phyloP scores from a whole-genome alignment of 1,140 invertebrate species.

The Hyles vespertilio region DNA sequence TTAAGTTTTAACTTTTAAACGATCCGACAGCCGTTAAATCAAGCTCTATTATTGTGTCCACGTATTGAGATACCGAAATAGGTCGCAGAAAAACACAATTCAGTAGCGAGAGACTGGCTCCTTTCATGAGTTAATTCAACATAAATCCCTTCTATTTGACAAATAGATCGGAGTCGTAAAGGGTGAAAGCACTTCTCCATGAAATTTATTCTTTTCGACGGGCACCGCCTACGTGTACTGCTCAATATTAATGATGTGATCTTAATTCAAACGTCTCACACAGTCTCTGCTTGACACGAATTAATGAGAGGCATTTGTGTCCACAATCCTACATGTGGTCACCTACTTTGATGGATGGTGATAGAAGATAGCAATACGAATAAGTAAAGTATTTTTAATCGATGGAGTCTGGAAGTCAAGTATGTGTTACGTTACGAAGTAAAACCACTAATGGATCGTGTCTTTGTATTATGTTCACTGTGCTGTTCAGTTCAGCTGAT shows the following conservation, averaged over 20 bases:
- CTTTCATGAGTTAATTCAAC: constrained; percentile 35
- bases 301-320: constrained; percentile 63
- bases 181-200: constrained; percentile 65
- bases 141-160: constrained; percentile 38
- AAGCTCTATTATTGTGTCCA: constrained; percentile 21
- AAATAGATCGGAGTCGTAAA: constrained; percentile 61
- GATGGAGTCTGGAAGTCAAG: too few species aligned
- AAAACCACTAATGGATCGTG: too few species aligned
- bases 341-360: constrained; percentile 23
- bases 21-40: constrained; percentile 40
- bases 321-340: constrained; percentile 46
- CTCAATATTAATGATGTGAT: constrained; percentile 73
- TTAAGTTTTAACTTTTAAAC: neutral
- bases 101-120: constrained; percentile 14
- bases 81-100: constrained; percentile 21
- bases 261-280: constrained; percentile 63
- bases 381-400: too few species aligned
- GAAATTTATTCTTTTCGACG: constrained; percentile 54
- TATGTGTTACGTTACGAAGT: too few species aligned
- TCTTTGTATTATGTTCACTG: too few species aligned
- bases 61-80: constrained; percentile 8
- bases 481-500: too few species aligned
- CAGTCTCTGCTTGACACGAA: constrained; percentile 60
- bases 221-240: constrained; percentile 58
- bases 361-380: constrained; percentile 21